phyloP scores from a whole-genome alignment of 2,888 invertebrate genomes.

The Heliothis peltigera region DNA sequence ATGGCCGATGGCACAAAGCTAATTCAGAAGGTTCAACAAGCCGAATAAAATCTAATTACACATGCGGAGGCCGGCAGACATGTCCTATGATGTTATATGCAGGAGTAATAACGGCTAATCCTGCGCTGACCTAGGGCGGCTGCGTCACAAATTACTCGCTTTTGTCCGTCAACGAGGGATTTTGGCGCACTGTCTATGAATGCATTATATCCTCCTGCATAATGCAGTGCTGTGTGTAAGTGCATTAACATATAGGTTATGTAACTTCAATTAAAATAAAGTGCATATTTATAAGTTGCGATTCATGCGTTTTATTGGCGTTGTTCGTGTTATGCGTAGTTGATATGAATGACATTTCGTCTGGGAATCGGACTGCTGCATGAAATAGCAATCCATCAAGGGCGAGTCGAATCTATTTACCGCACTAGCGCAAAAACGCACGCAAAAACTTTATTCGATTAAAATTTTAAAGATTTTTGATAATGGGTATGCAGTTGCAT shows the following conservation, averaged over 20 bases:
- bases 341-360: too few relatives aligned
- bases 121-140: slow-evolving; percentile 49
- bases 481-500: too few relatives aligned
- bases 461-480: too few relatives aligned
- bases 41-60: slow-evolving; percentile 70
- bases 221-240: slow-evolving; percentile 61
- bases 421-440: too few relatives aligned
- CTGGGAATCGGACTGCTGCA: not conserved
- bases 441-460: too few relatives aligned
- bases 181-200: slow-evolving; percentile 73
- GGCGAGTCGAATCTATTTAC: too few relatives aligned
- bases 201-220: slow-evolving; percentile 70
- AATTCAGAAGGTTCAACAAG: slow-evolving; percentile 65
- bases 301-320: slow-evolving; percentile 1
- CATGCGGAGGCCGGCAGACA: slow-evolving; percentile 37
- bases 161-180: slow-evolving; percentile 72
- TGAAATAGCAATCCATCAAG: too few relatives aligned
- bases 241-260: slow-evolving; percentile 44
- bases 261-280: slow-evolving; percentile 26
- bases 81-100: slow-evolving; percentile 75
- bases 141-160: slow-evolving; percentile 74
- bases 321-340: not conserved
- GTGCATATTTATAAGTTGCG: slow-evolving; percentile 21
- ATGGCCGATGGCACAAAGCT: slow-evolving; percentile 54
- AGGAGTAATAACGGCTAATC: slow-evolving; percentile 77